A percentile compares a stretch with the other conserved stretches of the same genome.
Conservation (phyloP, 2,888 invertebrate genomes). For the Ctenicera cuprea region DNA sequence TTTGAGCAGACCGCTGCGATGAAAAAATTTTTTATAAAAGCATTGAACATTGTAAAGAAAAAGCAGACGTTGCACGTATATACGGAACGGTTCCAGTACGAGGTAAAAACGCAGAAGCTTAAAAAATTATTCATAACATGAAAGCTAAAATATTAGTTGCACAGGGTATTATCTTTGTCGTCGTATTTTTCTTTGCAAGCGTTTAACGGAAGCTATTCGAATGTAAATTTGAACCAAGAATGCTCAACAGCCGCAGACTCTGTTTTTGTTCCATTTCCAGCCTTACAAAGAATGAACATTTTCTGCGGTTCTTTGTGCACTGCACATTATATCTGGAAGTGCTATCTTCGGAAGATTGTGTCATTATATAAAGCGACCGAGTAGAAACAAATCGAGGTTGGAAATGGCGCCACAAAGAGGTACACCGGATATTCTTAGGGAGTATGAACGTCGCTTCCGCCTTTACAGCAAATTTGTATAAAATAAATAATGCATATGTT, state of each 20-base stretch:
- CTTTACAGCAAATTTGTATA: slow-evolving; percentile 29
- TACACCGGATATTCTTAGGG: slow-evolving; percentile 41
- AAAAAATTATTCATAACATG: slow-evolving; percentile 31
- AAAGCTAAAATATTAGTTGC: slow-evolving; percentile 40
- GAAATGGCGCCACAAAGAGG: slow-evolving; percentile 41
- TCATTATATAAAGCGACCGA: slow-evolving; percentile 61
- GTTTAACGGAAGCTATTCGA: slow-evolving; percentile 58
- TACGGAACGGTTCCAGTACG: no score
- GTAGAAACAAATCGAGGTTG: slow-evolving; percentile 59
- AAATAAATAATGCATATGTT: slow-evolving; percentile 40
- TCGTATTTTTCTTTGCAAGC: slow-evolving; percentile 53
- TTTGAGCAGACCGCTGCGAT: no score
- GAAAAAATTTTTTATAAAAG: no score
- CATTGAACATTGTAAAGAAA: no score
- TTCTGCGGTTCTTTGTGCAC: slow-evolving; percentile 50
- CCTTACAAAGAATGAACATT: slow-evolving; percentile 51
- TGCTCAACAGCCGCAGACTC: slow-evolving; percentile 47
- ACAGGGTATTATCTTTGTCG: slow-evolving; percentile 30
- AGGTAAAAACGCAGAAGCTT: slow-evolving; percentile 6
- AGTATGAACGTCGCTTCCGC: slow-evolving; percentile 37
- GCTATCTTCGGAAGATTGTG: slow-evolving; percentile 58
- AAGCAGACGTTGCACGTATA: no score
- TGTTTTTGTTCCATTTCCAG: slow-evolving; percentile 57
- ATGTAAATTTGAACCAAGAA: slow-evolving; percentile 55
- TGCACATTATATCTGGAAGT: slow-evolving; percentile 53